These are phyloP conservation scores for Phyllostomus discolor DNA, from an alignment of 2,113 vertebrate genomes.

Conservation along the genomic window DNA sequence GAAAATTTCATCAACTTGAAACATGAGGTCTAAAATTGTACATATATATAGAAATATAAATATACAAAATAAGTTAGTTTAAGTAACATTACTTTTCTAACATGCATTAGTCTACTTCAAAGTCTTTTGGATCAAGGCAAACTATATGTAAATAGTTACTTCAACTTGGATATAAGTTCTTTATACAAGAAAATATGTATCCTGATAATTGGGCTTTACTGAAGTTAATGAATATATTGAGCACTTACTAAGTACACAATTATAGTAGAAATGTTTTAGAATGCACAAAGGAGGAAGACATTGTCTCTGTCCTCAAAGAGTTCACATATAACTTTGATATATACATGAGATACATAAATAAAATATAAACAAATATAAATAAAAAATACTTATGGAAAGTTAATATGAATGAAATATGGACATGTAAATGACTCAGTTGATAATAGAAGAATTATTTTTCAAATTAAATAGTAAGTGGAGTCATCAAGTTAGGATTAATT, in stretches of 20 bases:
- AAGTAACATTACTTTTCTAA: background rate
- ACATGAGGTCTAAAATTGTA: background rate
- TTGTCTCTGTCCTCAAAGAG: background rate
- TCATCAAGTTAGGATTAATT: background rate
- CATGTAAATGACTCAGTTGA: background rate
- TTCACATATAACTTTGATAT: background rate
- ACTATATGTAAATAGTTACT: background rate
- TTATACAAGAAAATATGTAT: background rate
- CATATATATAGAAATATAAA: background rate
- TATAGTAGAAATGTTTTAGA: background rate
- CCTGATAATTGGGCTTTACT: background rate
- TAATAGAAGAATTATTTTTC: background rate
- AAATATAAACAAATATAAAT: background rate
- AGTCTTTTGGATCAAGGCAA: background rate
- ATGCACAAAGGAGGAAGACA: background rate
- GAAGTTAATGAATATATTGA: background rate
- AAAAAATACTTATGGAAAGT: background rate
- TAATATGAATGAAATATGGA: background rate
- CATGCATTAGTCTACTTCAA: background rate
- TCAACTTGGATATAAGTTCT: background rate
- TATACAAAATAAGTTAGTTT: background rate
- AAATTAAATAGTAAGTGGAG: background rate
- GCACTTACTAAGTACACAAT: background rate
- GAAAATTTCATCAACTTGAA: constrained; percentile 8
- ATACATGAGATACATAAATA: background rate